Evolutionary conservation across 2,113 vertebrate genomes (phyloP), one percentile per base, ranked within the genome.

Genomic region (Saimiri boliviensis): DNA sequence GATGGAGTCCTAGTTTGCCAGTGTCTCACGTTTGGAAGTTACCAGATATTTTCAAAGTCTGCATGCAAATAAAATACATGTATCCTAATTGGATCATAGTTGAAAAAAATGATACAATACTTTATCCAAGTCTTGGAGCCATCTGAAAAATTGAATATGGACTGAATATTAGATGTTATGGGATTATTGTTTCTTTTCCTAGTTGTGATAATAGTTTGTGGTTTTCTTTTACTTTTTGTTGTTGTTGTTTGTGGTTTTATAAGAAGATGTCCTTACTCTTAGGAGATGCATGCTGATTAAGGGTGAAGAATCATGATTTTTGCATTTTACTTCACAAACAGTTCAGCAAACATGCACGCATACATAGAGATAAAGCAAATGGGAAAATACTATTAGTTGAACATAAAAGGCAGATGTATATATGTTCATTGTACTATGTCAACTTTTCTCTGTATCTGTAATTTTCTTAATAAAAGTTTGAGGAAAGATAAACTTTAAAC

Each of bases 111-210:
- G 63, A 68, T 86, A 25, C 6, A 45, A 56, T 79, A 54, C 42
- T 40, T 63, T 92, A 35, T 84, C n/a, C 60, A 94, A 4, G 30
- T 83, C 70, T 96, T 89, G 42, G 60, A 47, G 89, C 35, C 30
- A 5, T 35, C 93, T 11, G 63, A 82, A 92, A 93, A 56, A 74
- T 52, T 84, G 40, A 89, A 32, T 85, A 17, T 79, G 60, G 23
- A 58, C 45, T 81, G n/a, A 71, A 37, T 79, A 37, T 77, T 91
- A 58, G 42, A 37, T 93, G 30, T 88, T 86, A 79, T 6, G 10
- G 13, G 58, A 77, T 84, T 91, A 76, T 84, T 91, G 71, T 84
- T 89, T 58, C 35, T 76, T 85, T 94, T 76, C 52, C 81, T 96
- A 79, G 21, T 23, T 94, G 42, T 89, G 42, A 10, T 47, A 52